These are phyloP conservation scores for Campoplex nolae DNA, from an alignment of 2,888 invertebrate genomes.

Conservation along the genomic window DNA sequence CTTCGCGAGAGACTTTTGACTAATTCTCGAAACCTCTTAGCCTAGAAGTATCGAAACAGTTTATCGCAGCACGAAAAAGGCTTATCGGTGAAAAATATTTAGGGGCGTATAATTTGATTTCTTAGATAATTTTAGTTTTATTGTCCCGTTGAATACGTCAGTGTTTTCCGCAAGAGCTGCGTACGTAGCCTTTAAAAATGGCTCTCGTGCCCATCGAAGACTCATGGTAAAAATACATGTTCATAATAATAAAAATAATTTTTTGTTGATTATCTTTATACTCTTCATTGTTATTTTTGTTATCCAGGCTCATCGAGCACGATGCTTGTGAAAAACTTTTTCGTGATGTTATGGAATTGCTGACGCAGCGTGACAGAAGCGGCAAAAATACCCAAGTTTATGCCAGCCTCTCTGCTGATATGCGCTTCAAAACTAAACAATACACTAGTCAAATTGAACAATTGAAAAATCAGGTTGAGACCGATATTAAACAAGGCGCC, in stretches of 20 bases:
- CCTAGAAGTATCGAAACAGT: constrained; percentile 2
- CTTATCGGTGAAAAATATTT: not conserved
- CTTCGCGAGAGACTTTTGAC: not conserved
- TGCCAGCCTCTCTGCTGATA: constrained; percentile 86
- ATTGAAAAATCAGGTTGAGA: constrained; percentile 86
- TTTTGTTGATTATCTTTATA: not conserved
- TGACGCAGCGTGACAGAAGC: constrained; percentile 86
- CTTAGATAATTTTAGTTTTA: not conserved
- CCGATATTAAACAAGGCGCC: constrained; percentile 83
- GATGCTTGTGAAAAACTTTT: constrained; percentile 89
- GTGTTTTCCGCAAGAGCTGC: constrained; percentile 2
- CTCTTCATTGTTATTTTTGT: constrained; percentile 8
- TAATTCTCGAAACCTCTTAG: not conserved
- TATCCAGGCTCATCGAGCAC: constrained; percentile 87
- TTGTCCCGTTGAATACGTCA: not conserved
- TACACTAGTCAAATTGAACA: constrained; percentile 87
- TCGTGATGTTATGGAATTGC: constrained; percentile 87
- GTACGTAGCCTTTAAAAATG: constrained; percentile 73
- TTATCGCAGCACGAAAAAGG: not conserved
- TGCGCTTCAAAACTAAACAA: constrained; percentile 88
- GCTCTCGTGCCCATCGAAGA: constrained; percentile 82
- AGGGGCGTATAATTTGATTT: not conserved
- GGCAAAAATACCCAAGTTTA: constrained; percentile 86
- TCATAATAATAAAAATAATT: constrained; percentile 25
- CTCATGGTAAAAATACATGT: constrained; percentile 77